Evolutionary conservation across 2,888 invertebrate species (phyloP), one percentile per base, ranked within the genome.

Genomic region (Baccha elongata): DNA sequence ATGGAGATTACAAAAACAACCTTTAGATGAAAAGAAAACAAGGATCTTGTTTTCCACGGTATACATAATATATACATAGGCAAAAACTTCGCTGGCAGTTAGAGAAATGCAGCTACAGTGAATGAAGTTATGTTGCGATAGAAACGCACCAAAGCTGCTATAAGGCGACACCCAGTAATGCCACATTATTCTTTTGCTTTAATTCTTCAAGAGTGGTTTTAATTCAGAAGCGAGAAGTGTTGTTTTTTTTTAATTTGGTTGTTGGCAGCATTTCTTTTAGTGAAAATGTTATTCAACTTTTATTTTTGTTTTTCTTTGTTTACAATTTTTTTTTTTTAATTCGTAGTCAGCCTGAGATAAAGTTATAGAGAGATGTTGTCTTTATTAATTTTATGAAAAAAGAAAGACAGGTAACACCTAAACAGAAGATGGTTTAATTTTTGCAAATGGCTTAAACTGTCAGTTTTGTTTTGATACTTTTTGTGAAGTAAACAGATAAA

Each of bases 1-100:
- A 53, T 17, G 42, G 11, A 64, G 53, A 65, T 29, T 26, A 19
- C 29, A 37, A 37, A 37, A 6, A 15, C 37, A 42, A 46, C 23
- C 50, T 13, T 32, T 32, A 64, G 37, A 71, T 76, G 69, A 64
- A 76, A 71, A 26, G 64, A 21, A 64, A 71, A 71, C 69, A 74
- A 65, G 80, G 37, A 74, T 74, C 64, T 74, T 74, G 17, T 74
- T 62, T 73, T 64, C 8, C 3, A 6, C 29, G 1, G 3, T 32
- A 32, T 32, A 32, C 2, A 26, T 26, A 6, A 6, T 3, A 6
- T 26, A n/a, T 6, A 26, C 29, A n/a, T 32, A 35, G 40, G 37
- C 10, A 53, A 58, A 58, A 52, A 23, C 11, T 15, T 21, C 32
- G 37, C n/a, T 60, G 60, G 60, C 15, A 60, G n/a, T 60, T 60